Evolutionary conservation across 2,797 vertebrate genomes (phyloP), one percentile per base, ranked within the genome.

Genomic region (Molothrus ater): DNA sequence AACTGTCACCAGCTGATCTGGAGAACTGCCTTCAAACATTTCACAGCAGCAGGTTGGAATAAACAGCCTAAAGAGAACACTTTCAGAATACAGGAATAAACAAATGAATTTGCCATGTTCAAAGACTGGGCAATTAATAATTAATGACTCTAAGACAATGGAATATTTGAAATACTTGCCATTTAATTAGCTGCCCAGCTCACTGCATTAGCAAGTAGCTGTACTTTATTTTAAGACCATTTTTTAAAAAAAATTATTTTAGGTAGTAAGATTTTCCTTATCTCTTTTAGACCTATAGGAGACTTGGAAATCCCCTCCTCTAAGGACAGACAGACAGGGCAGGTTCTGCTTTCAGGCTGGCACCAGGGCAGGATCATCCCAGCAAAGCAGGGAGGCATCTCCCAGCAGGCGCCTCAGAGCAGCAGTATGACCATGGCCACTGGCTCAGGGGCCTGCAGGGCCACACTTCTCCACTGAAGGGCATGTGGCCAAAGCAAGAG

Each of bases 11-110:
- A 0, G 29, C 42, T 59, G 54, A 75, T 92, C 47, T 73, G 32
- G 68, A 74, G 64, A 93, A 57, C 32, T 51, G 38, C 31, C 68
- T 95, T 86, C 80, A 93, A 69, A 92, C 64, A 82, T 82, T 88
- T 90, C 54, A 78, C 73, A 86, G 10, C 76, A 86, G 93, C 76
- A 87, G 68, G 80, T 57, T 68, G 69, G 80, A 69, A 93, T 86
- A 92, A 91, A 93, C 57, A 88, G 90, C 83, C 90, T 93, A 93
- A 94, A 90, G 68, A 96, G 90, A 95, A 66, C 78, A 45, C n/a
- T 93, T 95, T 74, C 1, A 3, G 50, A 87, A 91, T 8, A 94
- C 22, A 78, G 80, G 69, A 86, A 80, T 57, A 95, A 96, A 68
- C 74, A 95, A 87, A 93, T 34, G 42, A 74, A 87, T 80, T 71